Conservation (phyloP, 2,797 vertebrate species). For the Enteromius fasciolatus region DNA sequence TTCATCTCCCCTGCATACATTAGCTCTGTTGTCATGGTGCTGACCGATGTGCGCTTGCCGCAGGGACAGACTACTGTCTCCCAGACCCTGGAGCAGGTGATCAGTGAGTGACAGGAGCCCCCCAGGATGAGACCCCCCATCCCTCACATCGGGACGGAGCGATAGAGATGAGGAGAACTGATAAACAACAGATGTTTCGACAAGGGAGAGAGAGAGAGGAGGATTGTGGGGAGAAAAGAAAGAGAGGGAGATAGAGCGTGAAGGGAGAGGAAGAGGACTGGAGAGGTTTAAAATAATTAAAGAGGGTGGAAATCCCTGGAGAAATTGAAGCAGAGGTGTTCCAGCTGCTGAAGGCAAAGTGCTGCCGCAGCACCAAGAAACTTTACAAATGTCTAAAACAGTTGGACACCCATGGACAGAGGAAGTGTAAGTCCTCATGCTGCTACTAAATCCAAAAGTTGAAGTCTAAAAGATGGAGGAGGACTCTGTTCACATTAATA, state of each 20-base stretch:
- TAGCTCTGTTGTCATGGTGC: conserved; percentile 50
- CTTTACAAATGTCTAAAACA: conserved; percentile 43
- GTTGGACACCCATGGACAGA: conserved; percentile 33
- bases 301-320: conserved; percentile 41
- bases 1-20: conserved; percentile 48
- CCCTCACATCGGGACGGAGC: conserved; percentile 38
- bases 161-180: conserved; percentile 39
- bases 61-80: conserved; percentile 48
- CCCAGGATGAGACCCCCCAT: conserved; percentile 46
- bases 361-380: conserved; percentile 45
- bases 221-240: conserved; percentile 20
- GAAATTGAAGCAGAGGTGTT: conserved; percentile 45
- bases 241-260: conserved; percentile 27
- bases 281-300: conserved; percentile 57
- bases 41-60: conserved; percentile 51
- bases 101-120: conserved; percentile 57
- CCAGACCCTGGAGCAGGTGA: conserved; percentile 55
- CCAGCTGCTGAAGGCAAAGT: conserved; percentile 50
- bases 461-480: not conserved
- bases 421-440: not conserved
- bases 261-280: conserved; percentile 31
- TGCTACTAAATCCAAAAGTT: conserved; percentile 22
- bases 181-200: conserved; percentile 60
- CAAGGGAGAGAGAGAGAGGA: conserved; percentile 40
- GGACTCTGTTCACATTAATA: not conserved